Percentiles rank a stretch among this genome's conserved stretches.
These are phyloP conservation scores for Schizotus pectinicornis DNA, from an alignment of 2,888 invertebrate genomes.

Conservation along the genomic window DNA sequence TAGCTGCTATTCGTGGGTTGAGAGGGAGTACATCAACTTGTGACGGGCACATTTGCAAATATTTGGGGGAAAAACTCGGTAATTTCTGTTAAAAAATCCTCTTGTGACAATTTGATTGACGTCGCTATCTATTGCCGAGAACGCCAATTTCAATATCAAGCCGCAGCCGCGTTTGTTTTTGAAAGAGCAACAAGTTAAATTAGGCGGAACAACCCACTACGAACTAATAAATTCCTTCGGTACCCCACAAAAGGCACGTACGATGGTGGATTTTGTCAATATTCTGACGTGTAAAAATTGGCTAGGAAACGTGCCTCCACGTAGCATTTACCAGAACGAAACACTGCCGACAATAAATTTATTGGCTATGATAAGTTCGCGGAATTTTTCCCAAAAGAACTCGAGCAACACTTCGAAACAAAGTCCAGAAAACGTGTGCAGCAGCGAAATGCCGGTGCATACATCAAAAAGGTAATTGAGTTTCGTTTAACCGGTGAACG, in stretches of 20 bases:
- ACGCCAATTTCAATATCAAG: conserved; percentile 24
- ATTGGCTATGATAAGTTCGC: neutral
- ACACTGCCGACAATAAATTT: neutral
- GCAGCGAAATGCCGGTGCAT: too few species aligned
- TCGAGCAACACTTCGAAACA: too few species aligned
- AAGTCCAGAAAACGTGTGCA: too few species aligned
- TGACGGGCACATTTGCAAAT: too few species aligned
- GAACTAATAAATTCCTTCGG: conserved; percentile 18
- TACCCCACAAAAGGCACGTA: conserved; percentile 21
- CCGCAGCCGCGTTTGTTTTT: neutral
- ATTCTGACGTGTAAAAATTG: conserved; percentile 20
- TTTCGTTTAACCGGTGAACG: too few species aligned
- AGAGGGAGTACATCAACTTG: too few species aligned
- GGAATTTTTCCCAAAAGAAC: too few species aligned
- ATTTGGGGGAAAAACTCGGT: conserved; percentile 2
- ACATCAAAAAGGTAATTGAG: too few species aligned
- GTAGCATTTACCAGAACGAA: neutral
- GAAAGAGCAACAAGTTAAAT: conserved; percentile 29
- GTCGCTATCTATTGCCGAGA: conserved; percentile 10
- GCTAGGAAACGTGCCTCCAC: conserved; percentile 5
- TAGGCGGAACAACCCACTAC: conserved; percentile 25
- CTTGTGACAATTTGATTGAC: conserved; percentile 24
- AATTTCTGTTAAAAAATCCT: conserved; percentile 8
- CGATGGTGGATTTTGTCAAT: conserved; percentile 19
- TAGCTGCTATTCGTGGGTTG: too few species aligned